These are phyloP conservation scores for Anableps anableps DNA, from an alignment of 2,797 vertebrate genomes.

Conservation along the genomic window DNA sequence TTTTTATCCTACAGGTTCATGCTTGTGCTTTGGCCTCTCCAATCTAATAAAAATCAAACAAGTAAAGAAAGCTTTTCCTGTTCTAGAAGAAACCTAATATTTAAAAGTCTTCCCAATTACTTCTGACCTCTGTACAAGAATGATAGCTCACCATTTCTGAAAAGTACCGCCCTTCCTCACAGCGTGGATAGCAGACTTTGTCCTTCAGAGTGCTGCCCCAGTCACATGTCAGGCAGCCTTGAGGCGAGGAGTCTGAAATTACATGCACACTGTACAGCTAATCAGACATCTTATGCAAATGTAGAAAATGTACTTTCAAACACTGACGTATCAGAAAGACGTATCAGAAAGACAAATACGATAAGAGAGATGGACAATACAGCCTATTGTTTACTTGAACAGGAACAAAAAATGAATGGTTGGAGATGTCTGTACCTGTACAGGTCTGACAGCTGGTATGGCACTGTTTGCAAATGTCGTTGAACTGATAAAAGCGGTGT, in stretches of 20 bases:
- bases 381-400: background rate
- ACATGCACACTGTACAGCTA: background rate
- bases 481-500: constrained; percentile 68
- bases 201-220: constrained; percentile 74
- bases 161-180: constrained; percentile 80
- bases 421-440: constrained; percentile 56
- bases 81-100: background rate
- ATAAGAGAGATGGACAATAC: rapidly evolving
- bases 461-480: constrained; percentile 67
- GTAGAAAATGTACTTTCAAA: background rate
- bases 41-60: background rate
- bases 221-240: constrained; percentile 78
- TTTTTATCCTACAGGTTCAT: background rate
- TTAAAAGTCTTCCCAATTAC: background rate
- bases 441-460: constrained; percentile 83
- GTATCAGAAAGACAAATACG: background rate
- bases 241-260: constrained; percentile 76
- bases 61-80: background rate
- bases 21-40: background rate
- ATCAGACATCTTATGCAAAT: rapidly evolving
- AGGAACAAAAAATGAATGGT: background rate
- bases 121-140: background rate
- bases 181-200: constrained; percentile 81
- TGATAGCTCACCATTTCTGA: constrained; percentile 66
- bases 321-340: constrained; percentile 12